These are phyloP conservation scores for Acanthornis magna DNA, from an alignment of 2,797 vertebrate genomes.

Conservation along the genomic window DNA sequence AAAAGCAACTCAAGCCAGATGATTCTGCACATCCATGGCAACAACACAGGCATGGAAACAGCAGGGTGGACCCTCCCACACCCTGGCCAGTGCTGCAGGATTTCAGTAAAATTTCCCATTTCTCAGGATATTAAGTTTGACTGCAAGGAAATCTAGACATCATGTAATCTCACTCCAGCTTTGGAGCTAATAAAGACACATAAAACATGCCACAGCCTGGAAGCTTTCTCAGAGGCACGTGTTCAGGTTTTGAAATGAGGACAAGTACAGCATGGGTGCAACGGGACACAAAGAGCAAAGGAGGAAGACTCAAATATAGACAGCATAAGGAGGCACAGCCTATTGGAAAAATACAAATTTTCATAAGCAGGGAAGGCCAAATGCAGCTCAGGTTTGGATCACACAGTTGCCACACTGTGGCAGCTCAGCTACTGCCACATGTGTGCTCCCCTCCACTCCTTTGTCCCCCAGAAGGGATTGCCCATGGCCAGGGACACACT, in stretches of 20 bases:
- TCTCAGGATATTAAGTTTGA: conserved; percentile 72
- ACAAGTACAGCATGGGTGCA: neutral
- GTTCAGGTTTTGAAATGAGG: neutral
- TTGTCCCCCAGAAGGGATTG: accelerated
- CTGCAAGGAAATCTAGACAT: conserved; percentile 70
- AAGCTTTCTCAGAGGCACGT: neutral
- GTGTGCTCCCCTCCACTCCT: neutral
- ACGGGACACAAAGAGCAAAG: neutral
- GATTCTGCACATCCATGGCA: neutral
- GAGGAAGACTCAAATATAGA: neutral
- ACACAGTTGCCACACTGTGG: accelerated
- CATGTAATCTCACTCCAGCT: conserved; percentile 63
- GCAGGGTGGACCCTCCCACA: neutral
- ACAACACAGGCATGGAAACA: neutral
- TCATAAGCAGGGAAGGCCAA: neutral
- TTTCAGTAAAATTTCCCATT: conserved; percentile 62
- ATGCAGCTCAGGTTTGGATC: neutral
- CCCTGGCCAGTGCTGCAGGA: neutral
- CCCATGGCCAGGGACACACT: accelerated
- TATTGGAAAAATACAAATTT: neutral
- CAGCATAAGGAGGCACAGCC: neutral
- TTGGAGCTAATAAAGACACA: conserved; percentile 57
- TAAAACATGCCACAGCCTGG: conserved; percentile 35
- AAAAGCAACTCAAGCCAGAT: neutral
- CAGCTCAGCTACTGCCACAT: accelerated